Evolutionary conservation across 2,797 vertebrate species (phyloP), one percentile per base, ranked within the genome.

Genomic region (Protosalanx chinensis): DNA sequence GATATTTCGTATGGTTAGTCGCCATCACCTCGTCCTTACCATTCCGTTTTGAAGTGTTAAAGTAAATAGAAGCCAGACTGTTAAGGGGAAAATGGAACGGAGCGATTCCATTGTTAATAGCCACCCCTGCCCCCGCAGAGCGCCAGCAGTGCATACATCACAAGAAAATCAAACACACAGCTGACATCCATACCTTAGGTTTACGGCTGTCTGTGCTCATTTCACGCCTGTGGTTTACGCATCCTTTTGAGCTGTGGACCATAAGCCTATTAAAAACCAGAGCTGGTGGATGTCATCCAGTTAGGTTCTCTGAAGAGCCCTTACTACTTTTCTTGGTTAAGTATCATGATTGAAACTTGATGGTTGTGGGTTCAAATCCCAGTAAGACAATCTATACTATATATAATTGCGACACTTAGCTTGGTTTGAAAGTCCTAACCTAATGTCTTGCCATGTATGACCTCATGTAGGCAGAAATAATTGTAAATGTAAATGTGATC

Each of bases 11-110:
- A 46, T 13, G 41, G 13, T 46, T 46, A 46, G 41, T 46, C 10
- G 41, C 8, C 13, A 79, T 75, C 76, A 71, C 77, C 57, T 78
- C 57, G 72, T 79, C 33, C 7, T 60, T 65, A 56, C 20, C 8
- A 76, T 75, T 69, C 71, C 67, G 80, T 53, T 85, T 77, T 80
- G 63, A 86, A 85, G 82, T 81, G 78, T 82, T 72, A 78, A 59
- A 72, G 16, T 58, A 76, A 64, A 79, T 72, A 68, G 77, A 67
- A 67, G 71, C 79, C 67, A 76, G 79, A 67, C 70, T 69, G 75
- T 75, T 69, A 71, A 67, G 67, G 79, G 60, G 61, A 20, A 15
- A 37, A 58, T 53, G n/a, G 59, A 27, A 46, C 56, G 65, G 35
- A 20, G 58, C 4, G 6, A 20, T 69, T 60, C 27, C 68, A 73